Evolutionary conservation across 35 echinoderm and acorn worm species (phyloP), one percentile per base, ranked within the genome.

Genomic region (Diadema setosum): DNA sequence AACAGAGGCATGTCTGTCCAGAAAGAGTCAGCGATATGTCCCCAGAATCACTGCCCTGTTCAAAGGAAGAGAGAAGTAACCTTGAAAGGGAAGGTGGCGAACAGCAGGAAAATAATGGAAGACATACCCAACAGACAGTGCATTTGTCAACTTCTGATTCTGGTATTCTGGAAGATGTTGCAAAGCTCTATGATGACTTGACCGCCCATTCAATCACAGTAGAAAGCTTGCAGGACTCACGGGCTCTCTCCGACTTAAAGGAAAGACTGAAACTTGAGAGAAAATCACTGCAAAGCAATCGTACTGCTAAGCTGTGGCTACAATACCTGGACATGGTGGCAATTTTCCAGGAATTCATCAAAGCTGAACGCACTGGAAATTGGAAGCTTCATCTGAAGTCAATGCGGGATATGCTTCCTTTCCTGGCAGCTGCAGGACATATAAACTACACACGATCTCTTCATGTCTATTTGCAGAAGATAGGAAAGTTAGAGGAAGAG

Each of bases 401-500:
- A 25, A 23, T 93, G 2, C 48, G 84, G 0, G 81, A 89, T 2
- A 94, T 94, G 87, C 65, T 89, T 1, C 86, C 94, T 18, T 95
- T 60, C 25, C 45, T 95, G 42, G 88, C 94, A 36, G 81, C 90
- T 70, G 37, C 86, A 34, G 90, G 94, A 7, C 93, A 95, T 70
- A 96, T 80, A 27, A n/a, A 86, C 23, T 94, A 90, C 57, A 81
- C 85, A 7, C 76, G 85, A 82, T 90, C 86, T 41, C 75, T 58
- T 9, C 52, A 82, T 30, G 5, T 86, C 2, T 89, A 97, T 80
- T 25, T 97, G 3, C 94, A 97, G 60, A 20, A 55, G 33, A 86
- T 97, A 83, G 0, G 20, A 37, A 5, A 87, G 30, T 82, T 95
- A 3, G 21, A 24, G 20, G 27, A 83, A 5, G 23, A 81, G 8